Evolutionary conservation across 2,113 vertebrate species (phyloP), one percentile per base, ranked within the genome.

Genomic region (Odocoileus hemionus): DNA sequence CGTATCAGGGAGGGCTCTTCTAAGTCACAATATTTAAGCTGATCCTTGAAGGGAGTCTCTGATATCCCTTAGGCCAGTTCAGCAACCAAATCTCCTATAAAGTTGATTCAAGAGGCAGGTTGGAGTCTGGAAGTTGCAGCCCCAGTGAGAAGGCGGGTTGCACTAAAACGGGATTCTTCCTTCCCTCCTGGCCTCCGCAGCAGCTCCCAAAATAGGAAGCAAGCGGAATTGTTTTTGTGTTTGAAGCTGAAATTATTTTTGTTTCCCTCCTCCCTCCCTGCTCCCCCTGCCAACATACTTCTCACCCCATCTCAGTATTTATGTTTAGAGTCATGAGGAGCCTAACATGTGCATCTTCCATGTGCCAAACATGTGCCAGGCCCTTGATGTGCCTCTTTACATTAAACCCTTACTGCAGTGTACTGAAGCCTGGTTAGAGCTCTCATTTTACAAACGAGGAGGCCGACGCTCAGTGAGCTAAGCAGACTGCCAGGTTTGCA

Each of bases 161-260:
- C 83, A 60, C 98, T 98, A 97, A 98, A 97, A 98, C 55, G 70
- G 91, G 91, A 85, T 89, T 89, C 89, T 97, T 96, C 94, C 92
- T 95, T 97, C 91, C 97, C 98, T 97, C 96, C 91, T 97, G 96
- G 97, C 98, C 97, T 97, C 96, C 89, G 78, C 96, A 96, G 91
- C 79, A 93, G 87, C 95, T 97, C 97, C 96, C 96, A 97, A 97
- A 95, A 98, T 97, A 98, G 96, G 97, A 95, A 98, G 83, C 43
- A n/a, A 97, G 94, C 30, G 93, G 96, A 97, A 97, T 95, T 97
- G 93, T 97, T 95, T 96, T 98, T 97, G 97, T 98, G 84, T 98
- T 97, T 15, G 2, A 98, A 97, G 96, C 96, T 95, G 97, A 97
- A 95, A 97, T 97, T 98, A 96, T 97, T 96, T 97, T 97, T 91